Conservation (phyloP, 2,888 invertebrate genomes). For the Acrobeloides nanus region DNA sequence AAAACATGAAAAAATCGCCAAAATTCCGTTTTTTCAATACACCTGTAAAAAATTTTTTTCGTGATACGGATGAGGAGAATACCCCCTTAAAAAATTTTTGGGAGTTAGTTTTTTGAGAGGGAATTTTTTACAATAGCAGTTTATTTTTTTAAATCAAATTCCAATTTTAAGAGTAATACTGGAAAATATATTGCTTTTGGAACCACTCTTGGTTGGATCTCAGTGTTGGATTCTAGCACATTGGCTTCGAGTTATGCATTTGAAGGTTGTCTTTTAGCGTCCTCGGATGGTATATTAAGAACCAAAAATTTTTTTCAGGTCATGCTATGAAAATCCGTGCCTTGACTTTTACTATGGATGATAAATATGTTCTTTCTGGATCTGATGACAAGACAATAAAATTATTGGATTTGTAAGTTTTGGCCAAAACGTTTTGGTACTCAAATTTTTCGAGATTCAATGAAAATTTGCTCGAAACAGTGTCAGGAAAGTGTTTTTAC, state of each 20-base stretch:
- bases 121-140: too few species aligned
- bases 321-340: constrained; percentile 35
- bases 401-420: constrained; percentile 29
- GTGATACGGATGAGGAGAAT: too few species aligned
- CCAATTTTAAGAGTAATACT: background rate
- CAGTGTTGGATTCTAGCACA: constrained; percentile 1
- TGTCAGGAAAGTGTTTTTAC: too few species aligned
- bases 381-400: constrained; percentile 35
- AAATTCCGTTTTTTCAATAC: too few species aligned
- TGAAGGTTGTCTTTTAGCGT: constrained; percentile 5
- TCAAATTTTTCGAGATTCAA: background rate
- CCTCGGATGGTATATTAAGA: background rate
- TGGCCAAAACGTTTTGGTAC: background rate
- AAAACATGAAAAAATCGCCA: too few species aligned
- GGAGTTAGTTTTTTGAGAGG: too few species aligned
- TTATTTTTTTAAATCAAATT: too few species aligned
- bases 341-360: constrained; percentile 27
- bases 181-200: constrained; percentile 9
- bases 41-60: too few species aligned
- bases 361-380: constrained; percentile 25
- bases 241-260: constrained; percentile 2
- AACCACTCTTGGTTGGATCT: constrained; percentile 11
- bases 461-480: too few species aligned
- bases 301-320: constrained; percentile 23
- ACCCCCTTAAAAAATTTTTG: too few species aligned